Conservation (phyloP, 1,140 invertebrate species). For the Dinothrombium tinctorium region DNA sequence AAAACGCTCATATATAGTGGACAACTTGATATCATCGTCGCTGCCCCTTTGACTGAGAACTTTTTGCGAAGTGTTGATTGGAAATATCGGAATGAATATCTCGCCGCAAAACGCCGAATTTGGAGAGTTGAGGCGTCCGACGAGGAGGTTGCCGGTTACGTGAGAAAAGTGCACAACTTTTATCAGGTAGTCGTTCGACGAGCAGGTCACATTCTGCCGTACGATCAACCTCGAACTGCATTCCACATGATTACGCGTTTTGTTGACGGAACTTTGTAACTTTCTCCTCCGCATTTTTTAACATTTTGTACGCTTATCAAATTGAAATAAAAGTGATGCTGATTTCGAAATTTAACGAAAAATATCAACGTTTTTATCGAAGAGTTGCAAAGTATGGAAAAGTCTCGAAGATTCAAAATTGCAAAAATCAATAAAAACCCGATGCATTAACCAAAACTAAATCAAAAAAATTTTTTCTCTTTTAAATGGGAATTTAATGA, state of each 20-base stretch:
- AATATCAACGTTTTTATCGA: no score
- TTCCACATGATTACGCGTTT: conserved; percentile 50
- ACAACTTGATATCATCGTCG: conserved; percentile 58
- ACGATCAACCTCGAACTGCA: conserved; percentile 50
- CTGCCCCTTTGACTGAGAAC: conserved; percentile 46
- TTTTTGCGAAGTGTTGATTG: conserved; percentile 41
- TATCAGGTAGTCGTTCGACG: conserved; percentile 52
- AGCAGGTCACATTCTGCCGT: conserved; percentile 59
- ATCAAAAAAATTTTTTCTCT: no score
- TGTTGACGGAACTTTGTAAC: conserved; percentile 27
- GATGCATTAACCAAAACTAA: no score
- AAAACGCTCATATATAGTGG: conserved; percentile 36
- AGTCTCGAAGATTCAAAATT: no score
- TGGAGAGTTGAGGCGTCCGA: conserved; percentile 34
- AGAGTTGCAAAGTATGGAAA: no score
- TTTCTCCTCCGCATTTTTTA: no score
- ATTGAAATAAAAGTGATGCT: no score
- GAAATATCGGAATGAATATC: conserved; percentile 35
- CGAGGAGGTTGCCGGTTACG: conserved; percentile 46
- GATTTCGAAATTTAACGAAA: no score
- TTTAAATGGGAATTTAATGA: no score
- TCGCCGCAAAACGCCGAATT: conserved; percentile 32
- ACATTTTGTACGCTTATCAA: no score
- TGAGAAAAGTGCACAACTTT: conserved; percentile 39
- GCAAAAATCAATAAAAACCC: no score